Base-by-base conservation (phyloP, 2,113 vertebrate species). In the Crocuta crocuta region DNA sequence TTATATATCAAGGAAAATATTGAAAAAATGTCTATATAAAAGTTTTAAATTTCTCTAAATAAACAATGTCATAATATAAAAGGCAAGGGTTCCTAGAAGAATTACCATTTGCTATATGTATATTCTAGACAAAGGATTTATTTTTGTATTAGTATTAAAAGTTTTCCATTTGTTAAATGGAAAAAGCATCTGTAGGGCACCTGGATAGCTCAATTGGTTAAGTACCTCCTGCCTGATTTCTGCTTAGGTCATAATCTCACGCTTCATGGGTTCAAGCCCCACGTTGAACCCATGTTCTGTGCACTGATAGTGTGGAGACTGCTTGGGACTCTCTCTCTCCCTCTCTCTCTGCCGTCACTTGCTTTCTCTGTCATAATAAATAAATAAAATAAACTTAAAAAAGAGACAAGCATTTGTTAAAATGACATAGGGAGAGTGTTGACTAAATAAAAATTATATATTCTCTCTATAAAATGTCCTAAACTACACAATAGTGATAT, bases 131-230 rank as follows among this genome's bases (percentile, higher is more conserved):
- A 58, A 88, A 88, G 24, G 2, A 31, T 26, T 96, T 88, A 73
- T 45, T 89, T 96, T 89, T 84, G 17, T 82, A 50, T 81, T 76
- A 82, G 33, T 79, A 39, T 95, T 84, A 93, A 85, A 95, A 73
- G 13, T 86, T 96, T 48, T 95, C 31, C 21, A 88, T 50, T 73
- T 66, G 8, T 86, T 91, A 81, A 88, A 33, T 28, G 48, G 84
- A 61, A 85, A 85, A 92, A 63, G 23, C 55, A 91, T 10, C 63
- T 96, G 45, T 88, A 61, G 19, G 58, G 58, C 58, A 61, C 21
- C 21, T 61, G 58, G 58, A 2, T 61, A 21, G 58, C 21, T 61
- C 58, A 61, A 21, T 23, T 61, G 58, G 58, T 61, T 61, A 61
- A 61, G 21, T 61, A 21, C 9, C 58, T 61, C 21, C 23, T 7